phyloP scores from a whole-genome alignment of 2,113 vertebrate genomes.

The Strix aluco region DNA sequence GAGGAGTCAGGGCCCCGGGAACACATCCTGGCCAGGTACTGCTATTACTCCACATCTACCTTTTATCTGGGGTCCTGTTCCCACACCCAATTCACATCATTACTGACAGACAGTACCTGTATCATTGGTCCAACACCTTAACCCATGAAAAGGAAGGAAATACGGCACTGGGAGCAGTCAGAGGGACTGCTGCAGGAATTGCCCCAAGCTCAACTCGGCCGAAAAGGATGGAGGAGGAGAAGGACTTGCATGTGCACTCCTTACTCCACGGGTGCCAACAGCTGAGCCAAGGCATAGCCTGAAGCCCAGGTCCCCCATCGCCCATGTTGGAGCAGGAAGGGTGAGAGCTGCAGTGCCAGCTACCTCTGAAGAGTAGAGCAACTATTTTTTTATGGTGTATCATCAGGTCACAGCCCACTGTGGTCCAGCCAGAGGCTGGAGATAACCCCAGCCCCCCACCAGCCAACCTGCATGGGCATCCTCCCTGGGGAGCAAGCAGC shows the following conservation, averaged over 20 bases:
- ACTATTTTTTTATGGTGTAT: rapidly evolving
- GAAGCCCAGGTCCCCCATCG: background rate
- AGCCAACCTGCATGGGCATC: background rate
- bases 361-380: background rate
- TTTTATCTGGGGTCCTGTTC: background rate
- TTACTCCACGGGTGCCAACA: background rate
- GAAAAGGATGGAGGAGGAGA: background rate
- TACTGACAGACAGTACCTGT: background rate
- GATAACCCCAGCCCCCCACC: background rate
- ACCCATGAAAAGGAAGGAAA: background rate
- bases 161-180: rapidly evolving
- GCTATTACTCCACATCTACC: background rate
- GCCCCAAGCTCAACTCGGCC: rapidly evolving
- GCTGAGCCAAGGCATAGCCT: background rate
- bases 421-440: background rate
- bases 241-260: rapidly evolving
- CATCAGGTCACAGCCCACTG: background rate
- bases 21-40: background rate
- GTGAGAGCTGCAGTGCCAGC: background rate
- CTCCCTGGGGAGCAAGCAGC: background rate
- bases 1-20: background rate
- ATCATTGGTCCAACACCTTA: background rate
- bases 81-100: background rate
- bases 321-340: background rate
- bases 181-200: background rate